These are phyloP conservation scores for Coptodon bakossiorum DNA, from an alignment of 2,113 vertebrate species.

Conservation along the genomic window DNA sequence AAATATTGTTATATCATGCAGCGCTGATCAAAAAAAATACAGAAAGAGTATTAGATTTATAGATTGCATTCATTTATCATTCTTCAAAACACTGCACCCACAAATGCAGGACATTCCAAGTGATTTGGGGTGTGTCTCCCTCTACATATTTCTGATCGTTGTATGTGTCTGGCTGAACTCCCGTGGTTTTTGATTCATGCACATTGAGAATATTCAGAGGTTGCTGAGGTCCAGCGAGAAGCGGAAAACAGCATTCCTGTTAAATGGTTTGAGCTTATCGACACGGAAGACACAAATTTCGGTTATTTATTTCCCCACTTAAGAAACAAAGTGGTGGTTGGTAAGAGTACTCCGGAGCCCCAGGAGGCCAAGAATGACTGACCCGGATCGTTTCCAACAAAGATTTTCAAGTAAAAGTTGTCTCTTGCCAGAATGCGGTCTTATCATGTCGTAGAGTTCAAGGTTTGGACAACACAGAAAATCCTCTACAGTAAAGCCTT, in stretches of 20 bases:
- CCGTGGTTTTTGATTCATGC: not conserved
- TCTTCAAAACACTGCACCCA: not conserved
- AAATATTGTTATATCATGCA: not conserved
- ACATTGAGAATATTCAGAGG: not conserved
- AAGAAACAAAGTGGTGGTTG: not conserved
- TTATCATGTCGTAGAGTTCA: constrained; percentile 1
- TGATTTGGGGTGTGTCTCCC: not conserved
- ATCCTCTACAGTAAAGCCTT: not conserved
- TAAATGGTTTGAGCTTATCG: constrained; percentile 4
- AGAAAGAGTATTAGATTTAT: not conserved
- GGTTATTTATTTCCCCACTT: not conserved
- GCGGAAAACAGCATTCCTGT: not conserved
- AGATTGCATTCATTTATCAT: not conserved
- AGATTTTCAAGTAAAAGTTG: not conserved
- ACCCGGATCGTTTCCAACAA: not conserved
- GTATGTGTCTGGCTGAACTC: not conserved
- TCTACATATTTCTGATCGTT: constrained; percentile 9
- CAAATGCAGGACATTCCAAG: not conserved
- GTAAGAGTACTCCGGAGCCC: not conserved
- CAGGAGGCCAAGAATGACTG: not conserved
- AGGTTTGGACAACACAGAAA: constrained; percentile 3
- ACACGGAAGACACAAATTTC: not conserved
- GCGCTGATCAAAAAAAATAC: not conserved
- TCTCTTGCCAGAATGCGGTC: not conserved
- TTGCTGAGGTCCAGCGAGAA: not conserved